phyloP scores from a whole-genome alignment of 2,113 vertebrate species.

The Cheirogaleus medius region DNA sequence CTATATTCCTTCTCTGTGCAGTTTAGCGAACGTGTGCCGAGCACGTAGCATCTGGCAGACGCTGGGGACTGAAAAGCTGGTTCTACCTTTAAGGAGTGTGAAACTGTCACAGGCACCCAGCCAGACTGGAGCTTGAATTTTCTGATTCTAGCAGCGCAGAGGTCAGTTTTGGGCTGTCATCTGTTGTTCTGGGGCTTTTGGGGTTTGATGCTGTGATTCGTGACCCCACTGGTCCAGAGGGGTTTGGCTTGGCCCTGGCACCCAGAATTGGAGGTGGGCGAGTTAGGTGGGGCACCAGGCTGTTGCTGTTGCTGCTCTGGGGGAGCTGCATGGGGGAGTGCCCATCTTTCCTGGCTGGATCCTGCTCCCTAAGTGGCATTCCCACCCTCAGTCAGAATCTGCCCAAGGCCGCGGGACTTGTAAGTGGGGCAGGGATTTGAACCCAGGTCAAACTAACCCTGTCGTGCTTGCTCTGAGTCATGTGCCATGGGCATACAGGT shows the following conservation, averaged over 20 bases:
- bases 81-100: background rate
- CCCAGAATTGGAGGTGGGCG: background rate
- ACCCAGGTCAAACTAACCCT: background rate
- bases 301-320: background rate
- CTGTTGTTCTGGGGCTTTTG: background rate
- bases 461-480: background rate
- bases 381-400: background rate
- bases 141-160: background rate
- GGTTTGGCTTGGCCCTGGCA: too few relatives aligned
- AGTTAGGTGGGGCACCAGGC: background rate
- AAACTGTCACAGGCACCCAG: background rate
- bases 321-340: accelerated
- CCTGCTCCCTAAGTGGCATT: background rate
- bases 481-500: accelerated
- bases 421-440: background rate
- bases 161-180: accelerated
- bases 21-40: accelerated
- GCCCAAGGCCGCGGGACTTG: background rate
- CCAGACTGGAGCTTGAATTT: background rate
- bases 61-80: accelerated
- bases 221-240: accelerated
- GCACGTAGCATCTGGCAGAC: accelerated
- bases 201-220: background rate
- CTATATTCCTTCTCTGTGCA: background rate
- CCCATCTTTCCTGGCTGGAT: too few relatives aligned